A percentile compares a stretch with the other conserved stretches of the same genome.
These are phyloP conservation scores for Drosophila nannoptera DNA, from an alignment of 1,140 invertebrate genomes.

Conservation along the genomic window DNA sequence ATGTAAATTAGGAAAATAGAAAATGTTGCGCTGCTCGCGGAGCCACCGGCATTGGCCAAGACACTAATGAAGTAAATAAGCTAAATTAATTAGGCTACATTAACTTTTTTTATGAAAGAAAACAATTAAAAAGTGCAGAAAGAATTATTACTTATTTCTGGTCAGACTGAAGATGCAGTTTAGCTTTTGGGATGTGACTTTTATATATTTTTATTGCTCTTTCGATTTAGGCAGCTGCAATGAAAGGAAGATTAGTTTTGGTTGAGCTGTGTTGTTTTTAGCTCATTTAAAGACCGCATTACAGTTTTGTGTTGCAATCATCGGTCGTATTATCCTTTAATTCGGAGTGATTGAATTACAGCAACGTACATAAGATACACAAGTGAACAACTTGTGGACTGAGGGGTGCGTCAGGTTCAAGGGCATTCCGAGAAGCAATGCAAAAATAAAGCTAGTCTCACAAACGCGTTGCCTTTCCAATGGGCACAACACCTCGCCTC, in stretches of 20 bases:
- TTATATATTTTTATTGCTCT: no score
- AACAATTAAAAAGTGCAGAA: not conserved
- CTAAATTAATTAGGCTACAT: not conserved
- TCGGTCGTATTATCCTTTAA: slow-evolving; percentile 71
- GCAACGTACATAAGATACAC: slow-evolving; percentile 18
- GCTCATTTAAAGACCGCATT: slow-evolving; percentile 24
- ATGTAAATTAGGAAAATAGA: slow-evolving; percentile 2
- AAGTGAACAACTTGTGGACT: slow-evolving; percentile 11
- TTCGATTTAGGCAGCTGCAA: no score
- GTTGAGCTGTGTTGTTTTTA: not conserved
- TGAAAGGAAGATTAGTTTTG: not conserved
- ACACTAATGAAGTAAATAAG: slow-evolving; percentile 21
- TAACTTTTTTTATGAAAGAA: not conserved
- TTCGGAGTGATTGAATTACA: slow-evolving; percentile 56
- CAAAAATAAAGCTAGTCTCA: slow-evolving; percentile 48
- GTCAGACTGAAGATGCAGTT: no score
- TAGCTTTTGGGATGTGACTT: no score
- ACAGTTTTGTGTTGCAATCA: slow-evolving; percentile 14
- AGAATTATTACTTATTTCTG: no score
- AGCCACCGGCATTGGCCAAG: slow-evolving; percentile 8
- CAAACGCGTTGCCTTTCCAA: slow-evolving; percentile 21
- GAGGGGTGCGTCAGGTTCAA: slow-evolving; percentile 69
- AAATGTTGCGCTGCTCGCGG: slow-evolving; percentile 28
- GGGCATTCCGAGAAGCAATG: slow-evolving; percentile 60
- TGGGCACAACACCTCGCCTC: slow-evolving; percentile 28